phyloP scores from a whole-genome alignment of 2,797 vertebrate genomes.

The Anomalospiza imberbis region DNA sequence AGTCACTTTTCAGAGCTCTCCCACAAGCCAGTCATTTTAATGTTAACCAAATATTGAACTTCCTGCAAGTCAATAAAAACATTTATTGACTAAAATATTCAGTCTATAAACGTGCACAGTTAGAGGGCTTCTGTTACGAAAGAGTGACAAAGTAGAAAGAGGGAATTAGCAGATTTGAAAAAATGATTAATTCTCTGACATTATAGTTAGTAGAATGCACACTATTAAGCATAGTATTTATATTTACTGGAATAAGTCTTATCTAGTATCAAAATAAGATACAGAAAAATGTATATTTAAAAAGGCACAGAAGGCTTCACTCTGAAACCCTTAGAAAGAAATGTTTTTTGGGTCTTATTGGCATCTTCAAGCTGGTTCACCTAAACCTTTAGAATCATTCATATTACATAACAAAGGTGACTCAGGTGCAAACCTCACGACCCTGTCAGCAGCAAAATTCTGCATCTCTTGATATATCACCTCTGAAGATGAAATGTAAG shows the following conservation, averaged over 20 bases:
- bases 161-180: background rate
- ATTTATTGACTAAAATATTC: slow-evolving; percentile 41
- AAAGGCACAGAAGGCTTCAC: background rate
- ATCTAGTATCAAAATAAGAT: background rate
- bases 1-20: background rate
- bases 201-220: background rate
- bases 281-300: background rate
- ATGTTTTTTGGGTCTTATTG: background rate
- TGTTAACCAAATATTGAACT: slow-evolving; percentile 37
- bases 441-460: background rate
- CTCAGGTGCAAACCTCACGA: background rate
- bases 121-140: slow-evolving; percentile 7
- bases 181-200: background rate
- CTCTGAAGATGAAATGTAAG: background rate
- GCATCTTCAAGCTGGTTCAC: background rate
- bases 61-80: slow-evolving; percentile 26
- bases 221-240: background rate
- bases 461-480: background rate
- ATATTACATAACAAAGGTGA: background rate
- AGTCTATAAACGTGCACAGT: slow-evolving; percentile 46
- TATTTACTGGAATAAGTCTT: background rate
- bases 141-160: background rate
- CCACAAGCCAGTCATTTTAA: background rate
- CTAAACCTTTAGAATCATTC: background rate
- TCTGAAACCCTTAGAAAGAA: background rate